Conservation (phyloP, 2,888 invertebrate species). For the Gerris lacustris region DNA sequence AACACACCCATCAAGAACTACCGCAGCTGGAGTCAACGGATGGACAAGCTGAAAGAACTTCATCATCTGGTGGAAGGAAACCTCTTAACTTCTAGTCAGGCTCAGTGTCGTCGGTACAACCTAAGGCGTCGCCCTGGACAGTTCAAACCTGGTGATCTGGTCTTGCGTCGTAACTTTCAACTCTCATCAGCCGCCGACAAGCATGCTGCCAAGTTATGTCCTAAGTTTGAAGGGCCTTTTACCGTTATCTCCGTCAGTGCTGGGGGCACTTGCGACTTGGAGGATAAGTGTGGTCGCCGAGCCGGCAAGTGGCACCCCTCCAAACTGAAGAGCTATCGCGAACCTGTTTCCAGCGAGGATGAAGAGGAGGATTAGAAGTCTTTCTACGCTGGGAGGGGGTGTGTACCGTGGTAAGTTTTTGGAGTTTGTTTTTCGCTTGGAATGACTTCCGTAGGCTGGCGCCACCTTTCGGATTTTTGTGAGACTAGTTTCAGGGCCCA, state of each 20-base stretch:
- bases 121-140: slow-evolving; percentile 7
- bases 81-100: slow-evolving; percentile 2
- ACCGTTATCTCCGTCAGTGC: slow-evolving; percentile 11
- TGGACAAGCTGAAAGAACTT: slow-evolving; percentile 13
- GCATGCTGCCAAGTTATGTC: slow-evolving; percentile 10
- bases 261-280: slow-evolving; percentile 7
- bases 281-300: background rate
- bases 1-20: background rate
- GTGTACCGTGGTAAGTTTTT: no score
- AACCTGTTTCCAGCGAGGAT: no score
- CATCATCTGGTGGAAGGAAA: slow-evolving; percentile 9
- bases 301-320: slow-evolving; percentile 5
- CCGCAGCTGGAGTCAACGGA: slow-evolving; percentile 7
- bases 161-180: background rate
- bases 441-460: no score
- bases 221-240: slow-evolving; percentile 12
- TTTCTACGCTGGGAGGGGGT: no score
- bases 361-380: no score
- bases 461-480: no score
- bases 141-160: background rate
- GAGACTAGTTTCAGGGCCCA: no score
- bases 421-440: no score
- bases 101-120: slow-evolving; percentile 13
- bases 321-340: no score
- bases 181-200: slow-evolving; percentile 11